Evolutionary conservation across 2,113 vertebrate genomes (phyloP).

Genomic region (Spea multiplicata): DNA sequence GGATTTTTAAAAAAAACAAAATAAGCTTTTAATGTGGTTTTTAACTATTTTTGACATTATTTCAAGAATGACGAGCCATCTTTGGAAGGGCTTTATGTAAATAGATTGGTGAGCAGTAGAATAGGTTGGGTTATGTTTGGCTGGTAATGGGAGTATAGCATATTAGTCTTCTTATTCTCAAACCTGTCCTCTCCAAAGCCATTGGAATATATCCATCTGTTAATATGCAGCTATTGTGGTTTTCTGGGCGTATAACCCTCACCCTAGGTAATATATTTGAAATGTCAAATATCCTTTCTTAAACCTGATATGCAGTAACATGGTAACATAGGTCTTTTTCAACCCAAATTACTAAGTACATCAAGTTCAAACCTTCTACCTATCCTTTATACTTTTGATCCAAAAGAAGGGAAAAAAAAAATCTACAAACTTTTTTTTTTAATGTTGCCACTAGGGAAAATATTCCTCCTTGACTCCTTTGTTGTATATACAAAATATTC

Average conservation of each 20-base stretch:
- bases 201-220: background rate
- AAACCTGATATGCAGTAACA: too few relatives aligned
- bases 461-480: too few relatives aligned
- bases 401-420: too few relatives aligned
- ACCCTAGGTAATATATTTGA: background rate
- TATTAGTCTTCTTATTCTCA: too few relatives aligned
- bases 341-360: too few relatives aligned
- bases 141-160: background rate
- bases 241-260: background rate
- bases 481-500: too few relatives aligned
- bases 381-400: too few relatives aligned
- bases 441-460: too few relatives aligned
- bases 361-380: too few relatives aligned
- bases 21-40: slow-evolving; percentile 38
- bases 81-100: slow-evolving; percentile 51
- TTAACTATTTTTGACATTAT: slow-evolving; percentile 51
- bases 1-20: slow-evolving; percentile 2
- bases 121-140: background rate
- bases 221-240: background rate
- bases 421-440: too few relatives aligned
- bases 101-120: slow-evolving; percentile 33
- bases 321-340: too few relatives aligned
- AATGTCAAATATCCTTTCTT: background rate
- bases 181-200: background rate
- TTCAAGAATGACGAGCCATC: slow-evolving; percentile 45